Conservation (phyloP, 2,888 invertebrate genomes). For the Auanema sp. region DNA sequence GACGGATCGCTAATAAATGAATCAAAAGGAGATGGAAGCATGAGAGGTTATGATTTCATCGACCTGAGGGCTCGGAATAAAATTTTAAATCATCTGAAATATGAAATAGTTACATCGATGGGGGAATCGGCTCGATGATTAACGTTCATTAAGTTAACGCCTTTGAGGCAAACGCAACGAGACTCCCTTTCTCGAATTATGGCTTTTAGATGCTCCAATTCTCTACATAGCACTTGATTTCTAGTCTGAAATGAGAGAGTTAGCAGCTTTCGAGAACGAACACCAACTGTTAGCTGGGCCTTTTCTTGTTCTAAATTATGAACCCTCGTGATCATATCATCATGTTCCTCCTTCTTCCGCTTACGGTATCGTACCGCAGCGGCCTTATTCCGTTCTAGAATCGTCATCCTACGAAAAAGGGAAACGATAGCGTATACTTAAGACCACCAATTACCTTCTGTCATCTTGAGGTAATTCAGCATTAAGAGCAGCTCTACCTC, state of each 20-base stretch:
- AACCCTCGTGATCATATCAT: conserved; percentile 59
- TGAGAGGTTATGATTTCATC: too few relatives aligned
- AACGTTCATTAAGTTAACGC: conserved; percentile 20
- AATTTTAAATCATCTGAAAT: too few relatives aligned
- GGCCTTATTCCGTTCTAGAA: conserved; percentile 62
- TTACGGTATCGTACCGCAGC: conserved; percentile 62
- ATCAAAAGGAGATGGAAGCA: too few relatives aligned
- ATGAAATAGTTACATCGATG: conserved; percentile 13
- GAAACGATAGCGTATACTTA: not conserved
- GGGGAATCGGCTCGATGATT: conserved; percentile 20
- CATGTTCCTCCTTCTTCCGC: conserved; percentile 64
- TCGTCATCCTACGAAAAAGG: conserved; percentile 41
- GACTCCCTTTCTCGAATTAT: conserved; percentile 53
- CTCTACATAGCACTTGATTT: conserved; percentile 56
- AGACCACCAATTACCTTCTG: conserved; percentile 19
- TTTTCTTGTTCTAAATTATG: conserved; percentile 58
- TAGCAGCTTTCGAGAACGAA: not conserved
- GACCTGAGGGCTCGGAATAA: too few relatives aligned
- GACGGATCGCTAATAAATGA: too few relatives aligned
- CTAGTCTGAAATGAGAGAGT: conserved; percentile 50
- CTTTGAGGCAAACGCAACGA: conserved; percentile 54
- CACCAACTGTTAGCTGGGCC: conserved; percentile 34
- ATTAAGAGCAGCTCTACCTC: conserved; percentile 41
- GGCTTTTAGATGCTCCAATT: conserved; percentile 56
- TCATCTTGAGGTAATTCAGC: conserved; percentile 62